Percentiles rank a stretch among this genome's conserved stretches.
These are phyloP conservation scores for Papilio machaon DNA, from an alignment of 1,140 invertebrate genomes.

Conservation along the genomic window DNA sequence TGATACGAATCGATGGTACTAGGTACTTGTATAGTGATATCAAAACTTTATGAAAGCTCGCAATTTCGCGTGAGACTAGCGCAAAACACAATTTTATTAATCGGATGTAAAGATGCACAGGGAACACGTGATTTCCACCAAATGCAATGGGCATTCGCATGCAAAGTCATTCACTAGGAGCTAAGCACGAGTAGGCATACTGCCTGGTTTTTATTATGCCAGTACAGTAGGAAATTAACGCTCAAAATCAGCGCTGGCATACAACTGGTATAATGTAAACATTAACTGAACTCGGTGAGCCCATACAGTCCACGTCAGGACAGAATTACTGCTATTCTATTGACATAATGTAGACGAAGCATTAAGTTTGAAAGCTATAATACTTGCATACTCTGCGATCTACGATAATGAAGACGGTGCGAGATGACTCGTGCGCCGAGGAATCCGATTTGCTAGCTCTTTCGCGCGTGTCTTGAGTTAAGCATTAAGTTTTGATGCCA, in stretches of 20 bases:
- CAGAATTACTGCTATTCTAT: too few species aligned
- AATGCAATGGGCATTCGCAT: not conserved
- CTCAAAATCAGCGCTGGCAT: too few species aligned
- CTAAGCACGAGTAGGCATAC: not conserved
- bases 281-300: too few species aligned
- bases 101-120: too few species aligned
- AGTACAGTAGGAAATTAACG: too few species aligned
- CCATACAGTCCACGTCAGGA: too few species aligned
- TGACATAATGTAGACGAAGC: too few species aligned
- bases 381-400: conserved; percentile 57
- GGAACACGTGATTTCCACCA: not conserved
- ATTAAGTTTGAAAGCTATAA: conserved; percentile 32
- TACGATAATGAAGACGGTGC: conserved; percentile 64
- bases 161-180: not conserved
- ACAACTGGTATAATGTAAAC: too few species aligned
- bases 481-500: not conserved
- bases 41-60: not conserved
- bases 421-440: conserved; percentile 60
- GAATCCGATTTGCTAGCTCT: conserved; percentile 66
- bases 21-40: not conserved
- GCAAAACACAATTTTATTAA: too few species aligned
- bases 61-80: not conserved
- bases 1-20: not conserved
- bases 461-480: conserved; percentile 35
- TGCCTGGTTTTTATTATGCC: too few species aligned